Evolutionary conservation across 2,113 vertebrate species (phyloP), one percentile per base, ranked within the genome.

Genomic region (Pitta sordida): DNA sequence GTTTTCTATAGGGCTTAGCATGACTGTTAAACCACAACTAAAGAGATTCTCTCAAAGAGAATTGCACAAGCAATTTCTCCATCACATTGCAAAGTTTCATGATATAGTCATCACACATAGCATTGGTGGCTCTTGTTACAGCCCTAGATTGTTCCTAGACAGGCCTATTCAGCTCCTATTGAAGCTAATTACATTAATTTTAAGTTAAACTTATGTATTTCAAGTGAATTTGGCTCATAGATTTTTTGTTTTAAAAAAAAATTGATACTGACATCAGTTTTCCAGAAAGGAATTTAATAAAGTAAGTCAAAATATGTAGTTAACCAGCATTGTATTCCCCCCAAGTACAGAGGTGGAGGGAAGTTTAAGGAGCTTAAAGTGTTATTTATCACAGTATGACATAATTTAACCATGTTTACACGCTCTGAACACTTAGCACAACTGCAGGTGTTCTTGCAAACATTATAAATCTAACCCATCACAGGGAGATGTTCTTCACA

Each of bases 211-310:
- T 8, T 52, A 67, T 10, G 26, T 51, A 77, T 83, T 85, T 91
- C 32, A 69, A 62, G 49, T 80, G 27, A 75, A 82, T 88, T 73
- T 90, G 32, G 27, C 24, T 92, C 19, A 26, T 20, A 46, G 49
- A 20, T 6, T 63, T 90, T 83, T 52, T 44, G 4, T 44, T 51
- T 13, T 9, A 85, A 81, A 76, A 78, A 74, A 80, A 60, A 56
- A 62, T 6, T 36, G 30, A 74, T 94, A 84, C 49, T 53, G 44
- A 80, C 41, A 6, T 86, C 37, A 22, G 43, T 93, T 93, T 86
- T 90, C 13, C 85, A 91, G 79, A 76, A 90, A 91, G 15, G 41
- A 30, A 52, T 96, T 95, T 95, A 96, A 91, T 93, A 68, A 88
- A 37, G 14, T 39, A 36, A 63, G 18, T 60, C 56, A 79, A 91